A percentile compares a stretch with the other conserved stretches of the same genome.
phyloP scores from a whole-genome alignment of 2,888 invertebrate genomes.

The Drosophila subquinaria region DNA sequence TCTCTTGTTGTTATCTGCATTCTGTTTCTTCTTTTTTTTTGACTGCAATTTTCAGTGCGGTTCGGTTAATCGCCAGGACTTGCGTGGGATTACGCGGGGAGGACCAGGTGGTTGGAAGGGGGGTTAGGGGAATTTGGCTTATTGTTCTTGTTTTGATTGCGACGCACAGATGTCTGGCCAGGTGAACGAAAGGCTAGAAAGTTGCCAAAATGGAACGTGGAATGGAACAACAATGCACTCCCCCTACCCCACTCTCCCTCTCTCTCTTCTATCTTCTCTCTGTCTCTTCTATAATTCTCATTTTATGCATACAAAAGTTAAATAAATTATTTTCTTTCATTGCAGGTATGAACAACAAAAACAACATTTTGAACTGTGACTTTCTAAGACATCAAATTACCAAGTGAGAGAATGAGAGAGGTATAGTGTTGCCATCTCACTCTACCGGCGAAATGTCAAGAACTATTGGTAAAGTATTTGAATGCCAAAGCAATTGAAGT shows the following conservation, averaged over 20 bases:
- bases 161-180: conserved; percentile 66
- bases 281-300: neutral
- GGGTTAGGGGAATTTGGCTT: conserved; percentile 10
- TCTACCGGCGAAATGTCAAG: conserved; percentile 14
- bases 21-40: conserved; percentile 44
- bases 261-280: too few species aligned
- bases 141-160: conserved; percentile 73
- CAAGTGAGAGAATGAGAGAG: neutral
- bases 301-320: conserved; percentile 1
- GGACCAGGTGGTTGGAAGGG: neutral
- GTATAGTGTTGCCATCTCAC: neutral
- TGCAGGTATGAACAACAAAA: conserved; percentile 47
- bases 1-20: conserved; percentile 66
- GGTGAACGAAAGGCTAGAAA: conserved; percentile 26
- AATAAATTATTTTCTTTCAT: conserved; percentile 7
- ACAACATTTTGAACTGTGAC: neutral
- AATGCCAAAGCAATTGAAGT: conserved; percentile 7
- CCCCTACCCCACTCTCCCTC: neutral
- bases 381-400: neutral
- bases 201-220: conserved; percentile 16
- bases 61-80: conserved; percentile 64
- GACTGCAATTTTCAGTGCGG: conserved; percentile 66
- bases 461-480: conserved; percentile 25
- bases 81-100: conserved; percentile 61
- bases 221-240: conserved; percentile 14